phyloP scores from a whole-genome alignment of 2,113 vertebrate genomes.

The Collichthys lucidus region DNA sequence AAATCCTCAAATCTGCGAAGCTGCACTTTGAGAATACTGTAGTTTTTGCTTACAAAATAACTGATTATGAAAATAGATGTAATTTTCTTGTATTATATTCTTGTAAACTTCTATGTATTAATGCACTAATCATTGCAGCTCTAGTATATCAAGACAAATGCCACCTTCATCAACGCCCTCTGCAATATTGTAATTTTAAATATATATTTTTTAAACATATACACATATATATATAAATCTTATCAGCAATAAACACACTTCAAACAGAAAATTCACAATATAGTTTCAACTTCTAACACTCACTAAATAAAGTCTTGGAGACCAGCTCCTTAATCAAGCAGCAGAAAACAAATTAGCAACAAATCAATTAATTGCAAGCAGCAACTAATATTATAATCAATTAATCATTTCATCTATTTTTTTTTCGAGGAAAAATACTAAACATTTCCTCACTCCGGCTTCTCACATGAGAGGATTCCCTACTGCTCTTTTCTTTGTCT shows the following conservation, averaged over 20 bases:
- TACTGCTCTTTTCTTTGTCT: slow-evolving; percentile 34
- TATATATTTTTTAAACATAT: too few species aligned
- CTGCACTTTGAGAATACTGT: not conserved
- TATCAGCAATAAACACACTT: not conserved
- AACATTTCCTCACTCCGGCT: not conserved
- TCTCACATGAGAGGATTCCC: slow-evolving; percentile 3
- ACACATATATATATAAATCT: too few species aligned
- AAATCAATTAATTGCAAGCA: not conserved
- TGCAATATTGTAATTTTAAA: not conserved
- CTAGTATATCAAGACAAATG: not conserved
- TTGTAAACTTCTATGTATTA: not conserved
- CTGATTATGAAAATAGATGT: not conserved
- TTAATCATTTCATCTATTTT: not conserved
- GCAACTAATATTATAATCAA: not conserved
- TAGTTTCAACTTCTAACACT: slow-evolving; percentile 4
- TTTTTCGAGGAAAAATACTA: not conserved
- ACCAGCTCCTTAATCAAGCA: not conserved
- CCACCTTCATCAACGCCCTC: not conserved
- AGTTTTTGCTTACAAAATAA: not conserved
- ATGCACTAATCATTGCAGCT: not conserved
- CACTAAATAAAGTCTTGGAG: not conserved
- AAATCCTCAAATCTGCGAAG: not conserved
- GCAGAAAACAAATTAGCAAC: not conserved
- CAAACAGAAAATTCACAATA: not conserved
- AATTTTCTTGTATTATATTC: not conserved